Evolutionary conservation across 2,797 vertebrate species (phyloP).

Genomic region (Rhynchonycteris naso): DNA sequence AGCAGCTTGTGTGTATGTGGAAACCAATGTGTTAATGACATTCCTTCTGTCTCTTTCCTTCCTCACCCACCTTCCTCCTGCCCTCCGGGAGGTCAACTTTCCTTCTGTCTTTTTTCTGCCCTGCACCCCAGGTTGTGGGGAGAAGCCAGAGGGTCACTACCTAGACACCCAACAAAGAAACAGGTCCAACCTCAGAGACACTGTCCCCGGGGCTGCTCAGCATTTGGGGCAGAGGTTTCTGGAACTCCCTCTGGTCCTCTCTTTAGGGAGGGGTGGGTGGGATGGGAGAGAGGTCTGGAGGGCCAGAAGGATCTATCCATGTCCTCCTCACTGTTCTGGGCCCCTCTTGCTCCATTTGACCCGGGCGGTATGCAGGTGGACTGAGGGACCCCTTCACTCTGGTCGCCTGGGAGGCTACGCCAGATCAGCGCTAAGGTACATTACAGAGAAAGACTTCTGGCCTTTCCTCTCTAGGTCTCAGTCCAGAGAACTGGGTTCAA

Average conservation of each 20-base stretch:
- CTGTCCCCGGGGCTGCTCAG: background rate
- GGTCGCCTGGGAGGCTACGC: background rate
- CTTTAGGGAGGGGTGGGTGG: background rate
- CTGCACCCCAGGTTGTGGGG: background rate
- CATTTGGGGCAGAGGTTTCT: background rate
- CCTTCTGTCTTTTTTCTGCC: background rate
- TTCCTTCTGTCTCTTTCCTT: background rate
- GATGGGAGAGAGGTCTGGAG: background rate
- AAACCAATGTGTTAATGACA: background rate
- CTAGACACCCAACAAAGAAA: background rate
- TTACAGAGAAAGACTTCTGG: background rate
- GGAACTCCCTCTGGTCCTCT: background rate
- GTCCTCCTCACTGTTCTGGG: background rate
- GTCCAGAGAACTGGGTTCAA: background rate
- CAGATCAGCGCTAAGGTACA: background rate
- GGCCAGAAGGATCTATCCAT: background rate
- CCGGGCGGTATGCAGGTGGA: background rate
- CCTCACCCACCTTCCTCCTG: background rate
- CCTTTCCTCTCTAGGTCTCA: background rate
- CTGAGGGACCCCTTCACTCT: background rate
- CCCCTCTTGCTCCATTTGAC: background rate
- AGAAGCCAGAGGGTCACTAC: background rate
- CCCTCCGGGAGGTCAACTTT: background rate
- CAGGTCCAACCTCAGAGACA: background rate
- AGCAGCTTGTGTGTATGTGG: background rate